Evolutionary conservation across 2,797 vertebrate species (phyloP), one percentile per base, ranked within the genome.

Genomic region (Falco novaeseelandiae): DNA sequence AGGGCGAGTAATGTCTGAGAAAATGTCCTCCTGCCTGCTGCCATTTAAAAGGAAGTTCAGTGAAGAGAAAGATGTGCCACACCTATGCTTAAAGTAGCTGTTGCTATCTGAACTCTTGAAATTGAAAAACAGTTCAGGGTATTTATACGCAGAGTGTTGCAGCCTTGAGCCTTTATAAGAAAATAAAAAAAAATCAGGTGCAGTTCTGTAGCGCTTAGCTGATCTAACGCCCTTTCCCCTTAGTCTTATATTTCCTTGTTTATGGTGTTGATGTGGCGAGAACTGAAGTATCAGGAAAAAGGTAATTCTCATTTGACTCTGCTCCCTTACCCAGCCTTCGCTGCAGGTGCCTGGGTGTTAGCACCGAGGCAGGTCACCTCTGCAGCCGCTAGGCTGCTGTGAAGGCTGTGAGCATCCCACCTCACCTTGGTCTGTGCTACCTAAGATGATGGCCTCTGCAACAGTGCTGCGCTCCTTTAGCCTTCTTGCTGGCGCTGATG

Each of bases 11-110:
- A 63, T 29, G 90, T 62, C 74, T 74, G 48, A 94, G 88, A 94
- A 94, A 91, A 94, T 63, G 61, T 78, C 58, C 66, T 93, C 80
- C 67, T 59, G 25, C 36, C 26, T 2, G 1, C 72, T 92, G 52
- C 63, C 55, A 27, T 76, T 96, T 72, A 87, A 58, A 84, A 95
- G 93, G 96, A 91, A 85, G 61, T 29, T 29, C 57, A 67, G 32
- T 30, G 89, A 84, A 78, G 57, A 95, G 94, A 88, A 95, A 88
- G 87, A 83, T 82, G 72, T 85, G 89, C 92, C 97, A 96, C 96
- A 89, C 97, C 97, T 97, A 51, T 69, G 23, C 87, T 82, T 83
- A 42, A 57, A 65, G 67, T 57, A 76, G 80, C 77, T 87, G 67
- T 58, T 96, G 74, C 80, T 91, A 10, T 90, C 88, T 87, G 62